Percentiles rank a stretch among this genome's conserved stretches.
phyloP scores from a whole-genome alignment of 2,113 vertebrate species.

The Argyrosomus japonicus region DNA sequence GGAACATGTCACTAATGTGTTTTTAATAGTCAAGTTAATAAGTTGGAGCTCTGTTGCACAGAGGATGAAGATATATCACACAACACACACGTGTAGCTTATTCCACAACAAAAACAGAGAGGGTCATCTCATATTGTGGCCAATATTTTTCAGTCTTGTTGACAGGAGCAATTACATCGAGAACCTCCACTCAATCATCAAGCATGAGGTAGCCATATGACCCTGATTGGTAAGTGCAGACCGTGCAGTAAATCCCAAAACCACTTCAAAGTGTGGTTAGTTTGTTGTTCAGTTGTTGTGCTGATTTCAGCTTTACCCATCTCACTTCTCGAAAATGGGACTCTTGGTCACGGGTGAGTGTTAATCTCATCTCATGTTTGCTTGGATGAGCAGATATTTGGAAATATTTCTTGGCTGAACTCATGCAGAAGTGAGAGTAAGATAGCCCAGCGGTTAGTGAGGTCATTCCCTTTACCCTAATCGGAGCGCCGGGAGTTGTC shows the following conservation, averaged over 20 bases:
- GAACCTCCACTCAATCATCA: background rate
- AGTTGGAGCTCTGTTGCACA: too few species aligned
- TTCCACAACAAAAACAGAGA: background rate
- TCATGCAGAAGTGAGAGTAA: background rate
- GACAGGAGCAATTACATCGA: too few species aligned
- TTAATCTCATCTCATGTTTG: background rate
- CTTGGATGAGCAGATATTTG: background rate
- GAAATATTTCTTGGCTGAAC: background rate
- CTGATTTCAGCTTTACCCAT: background rate
- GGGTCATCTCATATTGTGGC: background rate
- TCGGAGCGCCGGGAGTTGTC: background rate
- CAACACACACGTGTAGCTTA: too few species aligned
- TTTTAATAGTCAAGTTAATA: too few species aligned
- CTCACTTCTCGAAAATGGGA: background rate
- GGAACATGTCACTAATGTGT: background rate
- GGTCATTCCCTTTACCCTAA: background rate
- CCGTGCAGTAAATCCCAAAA: background rate
- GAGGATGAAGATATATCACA: background rate
- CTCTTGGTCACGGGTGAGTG: background rate
- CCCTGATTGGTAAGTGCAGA: too few species aligned
- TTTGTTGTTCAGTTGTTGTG: background rate
- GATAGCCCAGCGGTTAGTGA: background rate
- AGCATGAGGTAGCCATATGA: background rate
- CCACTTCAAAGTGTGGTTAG: background rate
- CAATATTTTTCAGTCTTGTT: background rate